Evolutionary conservation across 2,113 vertebrate species (phyloP).

Genomic region (Labeo catla): DNA sequence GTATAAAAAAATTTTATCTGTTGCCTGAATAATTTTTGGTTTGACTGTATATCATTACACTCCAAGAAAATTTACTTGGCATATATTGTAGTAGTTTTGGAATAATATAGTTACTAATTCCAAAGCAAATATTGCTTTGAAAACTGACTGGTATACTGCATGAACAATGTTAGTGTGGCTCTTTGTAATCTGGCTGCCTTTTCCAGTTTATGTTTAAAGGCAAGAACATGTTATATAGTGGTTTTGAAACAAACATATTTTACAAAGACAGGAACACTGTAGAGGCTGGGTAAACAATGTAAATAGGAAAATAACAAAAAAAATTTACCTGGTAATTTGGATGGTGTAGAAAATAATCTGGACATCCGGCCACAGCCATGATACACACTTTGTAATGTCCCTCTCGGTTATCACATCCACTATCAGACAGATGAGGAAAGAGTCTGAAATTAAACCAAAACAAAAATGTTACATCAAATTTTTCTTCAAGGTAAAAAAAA

Average conservation of each 20-base stretch:
- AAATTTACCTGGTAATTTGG: slow-evolving; percentile 80
- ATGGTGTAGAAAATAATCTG: slow-evolving; percentile 89
- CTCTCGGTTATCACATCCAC: slow-evolving; percentile 69
- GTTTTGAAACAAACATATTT: not conserved
- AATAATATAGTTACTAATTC: not conserved
- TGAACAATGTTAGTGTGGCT: not conserved
- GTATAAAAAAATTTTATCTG: too few species aligned
- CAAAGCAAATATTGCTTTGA: not conserved
- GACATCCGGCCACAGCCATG: slow-evolving; percentile 90
- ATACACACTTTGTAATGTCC: slow-evolving; percentile 55
- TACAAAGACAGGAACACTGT: not conserved
- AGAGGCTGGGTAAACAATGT: not conserved
- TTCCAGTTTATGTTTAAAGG: not conserved
- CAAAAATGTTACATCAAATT: slow-evolving; percentile 9
- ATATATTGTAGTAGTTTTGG: not conserved
- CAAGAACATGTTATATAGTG: not conserved
- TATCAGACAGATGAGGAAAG: slow-evolving; percentile 47
- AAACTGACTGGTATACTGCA: not conserved
- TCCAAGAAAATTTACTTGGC: not conserved
- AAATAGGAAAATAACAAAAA: not conserved
- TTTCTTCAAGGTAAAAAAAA: not conserved
- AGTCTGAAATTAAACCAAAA: slow-evolving; percentile 54
- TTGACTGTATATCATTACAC: not conserved
- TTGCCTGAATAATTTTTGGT: too few species aligned
- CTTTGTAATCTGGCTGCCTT: not conserved